Conservation (phyloP, 2,888 invertebrate genomes). For the Sussaba pulchella region DNA sequence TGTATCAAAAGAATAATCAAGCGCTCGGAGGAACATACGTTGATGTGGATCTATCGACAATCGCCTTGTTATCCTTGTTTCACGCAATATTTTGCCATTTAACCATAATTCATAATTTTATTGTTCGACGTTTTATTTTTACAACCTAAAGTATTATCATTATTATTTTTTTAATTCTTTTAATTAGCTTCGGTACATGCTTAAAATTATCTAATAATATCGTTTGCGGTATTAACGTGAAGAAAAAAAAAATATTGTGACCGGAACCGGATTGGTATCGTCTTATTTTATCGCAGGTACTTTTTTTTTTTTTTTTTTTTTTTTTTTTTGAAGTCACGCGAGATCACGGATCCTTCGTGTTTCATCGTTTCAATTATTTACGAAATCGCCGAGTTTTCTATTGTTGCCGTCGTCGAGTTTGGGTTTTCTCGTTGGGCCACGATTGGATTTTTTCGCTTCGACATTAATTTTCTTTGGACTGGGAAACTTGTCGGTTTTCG, state of each 20-base stretch:
- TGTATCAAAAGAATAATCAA: neutral
- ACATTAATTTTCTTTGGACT: slow-evolving; percentile 26
- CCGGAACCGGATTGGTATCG: slow-evolving; percentile 12
- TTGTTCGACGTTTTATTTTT: neutral
- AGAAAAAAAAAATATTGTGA: slow-evolving; percentile 23
- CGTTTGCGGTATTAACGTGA: neutral
- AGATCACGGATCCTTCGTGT: slow-evolving; percentile 29
- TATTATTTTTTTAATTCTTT: no score
- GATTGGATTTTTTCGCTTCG: slow-evolving; percentile 47
- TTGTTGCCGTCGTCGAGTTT: slow-evolving; percentile 60
- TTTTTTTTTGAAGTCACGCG: slow-evolving; percentile 44
- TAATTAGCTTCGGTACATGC: neutral
- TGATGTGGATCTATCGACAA: neutral
- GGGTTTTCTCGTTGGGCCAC: slow-evolving; percentile 20
- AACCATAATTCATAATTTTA: slow-evolving; percentile 8
- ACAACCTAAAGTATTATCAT: neutral
- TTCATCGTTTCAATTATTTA: slow-evolving; percentile 23
- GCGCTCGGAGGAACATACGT: neutral
- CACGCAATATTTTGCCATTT: neutral
- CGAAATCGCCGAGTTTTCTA: slow-evolving; percentile 58
- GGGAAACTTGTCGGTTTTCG: slow-evolving; percentile 72
- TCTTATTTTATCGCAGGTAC: slow-evolving; percentile 44
- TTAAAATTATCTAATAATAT: slow-evolving; percentile 1
- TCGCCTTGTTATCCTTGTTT: neutral
- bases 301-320: no score